These are phyloP conservation scores for Papilio xuthus DNA, from an alignment of 1,140 invertebrate genomes.

Conservation along the genomic window DNA sequence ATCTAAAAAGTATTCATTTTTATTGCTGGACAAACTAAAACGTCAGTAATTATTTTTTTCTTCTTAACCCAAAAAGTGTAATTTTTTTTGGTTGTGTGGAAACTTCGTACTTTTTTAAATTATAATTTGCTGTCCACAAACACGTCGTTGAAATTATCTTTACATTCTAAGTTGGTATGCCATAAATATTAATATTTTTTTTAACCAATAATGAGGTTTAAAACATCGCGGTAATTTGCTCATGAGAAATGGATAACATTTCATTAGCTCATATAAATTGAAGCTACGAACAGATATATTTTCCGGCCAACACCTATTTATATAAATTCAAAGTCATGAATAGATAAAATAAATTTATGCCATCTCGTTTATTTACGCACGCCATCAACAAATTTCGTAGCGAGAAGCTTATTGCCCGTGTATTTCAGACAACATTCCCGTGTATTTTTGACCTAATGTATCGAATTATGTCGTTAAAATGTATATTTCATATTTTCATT, in stretches of 20 bases:
- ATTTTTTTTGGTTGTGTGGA: too few species aligned
- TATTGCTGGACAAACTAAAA: too few species aligned
- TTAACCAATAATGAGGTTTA: too few species aligned
- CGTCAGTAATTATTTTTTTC: too few species aligned
- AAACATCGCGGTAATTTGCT: background rate
- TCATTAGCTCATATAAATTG: background rate
- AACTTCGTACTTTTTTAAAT: too few species aligned
- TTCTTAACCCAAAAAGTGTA: too few species aligned
- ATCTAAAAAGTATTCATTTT: too few species aligned
- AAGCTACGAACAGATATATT: background rate
- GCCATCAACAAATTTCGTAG: conserved; percentile 1
- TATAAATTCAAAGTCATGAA: conserved; percentile 9
- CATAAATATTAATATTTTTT: too few species aligned
- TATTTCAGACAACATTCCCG: background rate
- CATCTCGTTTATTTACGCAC: conserved; percentile 15
- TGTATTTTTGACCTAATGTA: background rate
- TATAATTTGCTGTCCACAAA: too few species aligned
- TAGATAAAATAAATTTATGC: conserved; percentile 9
- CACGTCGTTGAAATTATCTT: too few species aligned
- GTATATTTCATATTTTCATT: background rate
- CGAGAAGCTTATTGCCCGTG: background rate
- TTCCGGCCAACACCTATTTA: background rate
- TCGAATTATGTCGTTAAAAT: conserved; percentile 14
- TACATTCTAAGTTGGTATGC: too few species aligned
- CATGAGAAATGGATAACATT: background rate